These are phyloP conservation scores for Eutrigla gurnardus DNA, from an alignment of 2,797 vertebrate genomes.

Conservation along the genomic window DNA sequence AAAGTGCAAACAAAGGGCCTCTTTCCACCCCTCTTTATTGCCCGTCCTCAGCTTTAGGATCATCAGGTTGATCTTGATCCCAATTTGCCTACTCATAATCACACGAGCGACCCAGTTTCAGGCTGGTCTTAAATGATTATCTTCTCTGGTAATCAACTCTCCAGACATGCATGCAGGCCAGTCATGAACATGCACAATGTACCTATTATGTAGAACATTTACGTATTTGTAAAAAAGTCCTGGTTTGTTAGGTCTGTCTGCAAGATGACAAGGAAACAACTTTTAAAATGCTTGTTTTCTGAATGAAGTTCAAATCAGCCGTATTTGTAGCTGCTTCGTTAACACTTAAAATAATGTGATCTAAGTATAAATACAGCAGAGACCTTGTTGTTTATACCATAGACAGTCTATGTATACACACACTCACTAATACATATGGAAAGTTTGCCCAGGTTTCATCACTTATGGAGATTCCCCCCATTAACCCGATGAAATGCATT, in stretches of 20 bases:
- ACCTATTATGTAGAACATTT: background rate
- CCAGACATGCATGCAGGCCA: conserved; percentile 2
- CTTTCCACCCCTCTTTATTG: background rate
- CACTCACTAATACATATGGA: too few relatives aligned
- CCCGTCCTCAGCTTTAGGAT: conserved; percentile 14
- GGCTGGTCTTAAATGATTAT: conserved; percentile 48
- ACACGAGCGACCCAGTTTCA: conserved; percentile 17
- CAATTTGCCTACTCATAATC: conserved; percentile 37
- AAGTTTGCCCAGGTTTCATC: background rate
- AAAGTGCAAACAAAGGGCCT: conserved; percentile 4
- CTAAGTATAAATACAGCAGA: too few relatives aligned
- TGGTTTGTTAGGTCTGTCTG: too few relatives aligned
- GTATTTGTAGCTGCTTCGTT: too few relatives aligned
- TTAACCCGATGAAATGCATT: background rate
- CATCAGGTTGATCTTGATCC: conserved; percentile 33
- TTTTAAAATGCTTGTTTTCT: too few relatives aligned
- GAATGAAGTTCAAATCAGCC: too few relatives aligned
- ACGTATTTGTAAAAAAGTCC: background rate
- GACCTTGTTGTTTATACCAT: too few relatives aligned
- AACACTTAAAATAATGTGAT: too few relatives aligned
- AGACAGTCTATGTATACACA: too few relatives aligned
- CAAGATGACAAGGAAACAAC: too few relatives aligned
- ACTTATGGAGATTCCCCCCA: background rate
- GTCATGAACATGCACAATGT: background rate
- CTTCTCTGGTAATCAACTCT: conserved; percentile 38